Evolutionary conservation across 2,888 invertebrate genomes (phyloP), one percentile per base, ranked within the genome.

Genomic region (Venusia cambrica): DNA sequence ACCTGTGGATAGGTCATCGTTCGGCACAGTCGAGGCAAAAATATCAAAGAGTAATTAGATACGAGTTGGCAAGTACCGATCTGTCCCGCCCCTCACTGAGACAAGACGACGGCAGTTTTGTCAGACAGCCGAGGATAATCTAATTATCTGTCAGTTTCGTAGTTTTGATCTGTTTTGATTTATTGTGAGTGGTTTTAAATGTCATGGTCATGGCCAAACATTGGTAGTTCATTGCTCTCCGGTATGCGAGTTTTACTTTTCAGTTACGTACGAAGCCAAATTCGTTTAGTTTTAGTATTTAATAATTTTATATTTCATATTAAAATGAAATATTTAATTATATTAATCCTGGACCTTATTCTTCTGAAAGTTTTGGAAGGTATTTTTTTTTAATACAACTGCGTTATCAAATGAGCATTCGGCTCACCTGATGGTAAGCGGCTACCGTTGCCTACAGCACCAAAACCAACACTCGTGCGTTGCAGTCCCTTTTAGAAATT

Each of bases 1-100:
- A 36, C 27, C 35, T 37, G 36, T 37, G 41, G 31, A 38, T 45
- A 54, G 63, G 62, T 64, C 62, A 51, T 57, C 57, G 64, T 47
- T 51, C 62, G 27, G 43, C 7, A 30, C 35, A 43, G 34, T 51
- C 42, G 48, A 43, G 51, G 50, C 52, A 59, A 57, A 46, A 55
- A 53, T 15, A 10, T 14, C 58, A 54, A 53, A 55, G 64, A 62
- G 25, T 44, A 48, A 47, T 19, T 47, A 31, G 30, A 29, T 19
- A 35, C 4, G 26, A 20, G 9, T 12, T 40, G 41, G 39, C 39
- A 27, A 10, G 27, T 51, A 40, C 52, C 53, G 51, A 49, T 21
- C 20, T 5, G 15, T 9, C 31, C 12, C 12, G 10, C 26, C 8
- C 40, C 35, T 54, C 51, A 15, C 21, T 21, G 59, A 57, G 31